Conservation (phyloP, 2,888 invertebrate genomes). For the Conomelus anceps region DNA sequence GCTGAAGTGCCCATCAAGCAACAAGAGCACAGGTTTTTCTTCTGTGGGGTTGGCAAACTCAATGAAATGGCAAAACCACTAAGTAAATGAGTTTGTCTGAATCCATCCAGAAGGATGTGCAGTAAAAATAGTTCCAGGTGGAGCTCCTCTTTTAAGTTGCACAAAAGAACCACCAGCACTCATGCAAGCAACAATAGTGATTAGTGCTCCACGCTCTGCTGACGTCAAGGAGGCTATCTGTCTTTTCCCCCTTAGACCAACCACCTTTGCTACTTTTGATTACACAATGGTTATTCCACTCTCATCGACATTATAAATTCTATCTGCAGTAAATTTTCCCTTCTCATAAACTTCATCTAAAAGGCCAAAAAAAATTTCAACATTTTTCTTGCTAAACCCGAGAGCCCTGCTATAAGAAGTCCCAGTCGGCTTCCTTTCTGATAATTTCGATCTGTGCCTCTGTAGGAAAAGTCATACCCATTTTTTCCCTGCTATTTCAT, state of each 20-base stretch:
- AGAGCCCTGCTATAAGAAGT: constrained; percentile 21
- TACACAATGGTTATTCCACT: constrained; percentile 39
- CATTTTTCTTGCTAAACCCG: constrained; percentile 24
- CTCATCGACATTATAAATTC: constrained; percentile 40
- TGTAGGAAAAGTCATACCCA: no score
- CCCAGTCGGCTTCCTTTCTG: constrained; percentile 18
- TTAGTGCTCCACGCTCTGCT: constrained; percentile 37
- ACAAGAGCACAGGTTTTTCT: constrained; percentile 34
- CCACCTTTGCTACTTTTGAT: constrained; percentile 35
- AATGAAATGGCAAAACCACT: constrained; percentile 39
- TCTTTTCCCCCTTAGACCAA: constrained; percentile 37
- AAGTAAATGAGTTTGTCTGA: constrained; percentile 36
- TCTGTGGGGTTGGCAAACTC: constrained; percentile 32
- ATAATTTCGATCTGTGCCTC: no score
- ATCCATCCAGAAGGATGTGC: constrained; percentile 38
- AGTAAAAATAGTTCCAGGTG: constrained; percentile 35
- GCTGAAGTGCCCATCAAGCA: constrained; percentile 28
- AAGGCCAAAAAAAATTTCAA: constrained; percentile 21
- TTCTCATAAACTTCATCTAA: constrained; percentile 25
- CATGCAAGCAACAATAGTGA: constrained; percentile 37
- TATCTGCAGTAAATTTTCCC: constrained; percentile 33
- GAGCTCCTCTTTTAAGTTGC: constrained; percentile 37
- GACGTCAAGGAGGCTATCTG: constrained; percentile 38
- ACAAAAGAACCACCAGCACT: constrained; percentile 35
- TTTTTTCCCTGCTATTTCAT: no score